Base-by-base conservation (phyloP, 1,140 invertebrate species). In the Pogonognathellus flavescens region DNA sequence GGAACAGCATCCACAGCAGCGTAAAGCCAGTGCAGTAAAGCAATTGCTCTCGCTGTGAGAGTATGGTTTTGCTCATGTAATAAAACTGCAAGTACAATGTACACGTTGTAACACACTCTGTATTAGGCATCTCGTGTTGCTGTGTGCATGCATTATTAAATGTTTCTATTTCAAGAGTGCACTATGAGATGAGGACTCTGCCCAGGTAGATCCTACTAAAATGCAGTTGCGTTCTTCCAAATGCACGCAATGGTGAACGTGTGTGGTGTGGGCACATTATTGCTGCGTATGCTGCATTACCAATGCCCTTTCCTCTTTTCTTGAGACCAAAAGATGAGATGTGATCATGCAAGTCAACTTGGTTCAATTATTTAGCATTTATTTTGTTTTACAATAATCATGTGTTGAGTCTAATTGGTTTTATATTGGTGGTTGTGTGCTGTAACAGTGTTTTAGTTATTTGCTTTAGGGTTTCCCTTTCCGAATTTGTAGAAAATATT, bases 61-160 rank as follows among this genome's bases (percentile, higher is more conserved):
- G 20, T 66, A 66, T 41, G 31, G 2, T 41, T 41, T 41, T 41
- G 31, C 31, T 41, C 31, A 41, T 3, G 31, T 41, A 41, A 41
- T 41, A 41, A 41, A 41, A 41, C 31, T 41, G 31, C 31, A 41
- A 41, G 6, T 6, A 57, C 11, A 57, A n/a, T n/a, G 53, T 14
- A 57, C 53, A 10, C 53, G 53, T n/a, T 4, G 11, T 57, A 57
- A 57, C 31, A 41, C 31, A 41, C 31, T 3, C 31, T 41, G 31
- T 41, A 41, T 6, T 3, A 41, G 31, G 31, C 14, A 72, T 22
- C 31, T 72, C 66, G 31, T 72, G 31, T 41, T 41, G 70, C 41
- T 76, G n/a, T 76, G 70, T 50, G 31, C 70, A 76, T n/a, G 70
- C 70, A 76, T 76, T 50, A 49, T 76, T 76, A 31, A 76, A 76